These are phyloP conservation scores for Astyanax mexicanus DNA, from an alignment of 2,797 vertebrate species.

Conservation along the genomic window DNA sequence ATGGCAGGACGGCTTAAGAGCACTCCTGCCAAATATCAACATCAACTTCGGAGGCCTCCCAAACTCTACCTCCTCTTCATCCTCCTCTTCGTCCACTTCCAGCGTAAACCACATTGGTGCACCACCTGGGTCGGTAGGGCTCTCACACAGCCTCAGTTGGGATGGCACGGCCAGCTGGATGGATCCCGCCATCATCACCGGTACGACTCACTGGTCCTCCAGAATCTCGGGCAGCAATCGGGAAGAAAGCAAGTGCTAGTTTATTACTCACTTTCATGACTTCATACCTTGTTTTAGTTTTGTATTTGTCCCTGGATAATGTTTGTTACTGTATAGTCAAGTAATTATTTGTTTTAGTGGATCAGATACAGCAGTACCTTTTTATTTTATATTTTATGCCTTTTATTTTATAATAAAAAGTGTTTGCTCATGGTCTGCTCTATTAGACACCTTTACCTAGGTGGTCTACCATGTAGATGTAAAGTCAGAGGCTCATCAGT, in stretches of 20 bases:
- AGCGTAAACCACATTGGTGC: slow-evolving; percentile 97
- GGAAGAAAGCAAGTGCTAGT: background rate
- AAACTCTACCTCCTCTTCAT: slow-evolving; percentile 87
- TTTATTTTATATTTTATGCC: too few species aligned
- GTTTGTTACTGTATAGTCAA: too few species aligned
- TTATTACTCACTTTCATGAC: background rate
- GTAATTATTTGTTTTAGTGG: too few species aligned
- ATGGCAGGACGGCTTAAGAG: slow-evolving; percentile 95
- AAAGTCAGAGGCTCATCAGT: too few species aligned
- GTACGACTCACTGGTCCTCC: slow-evolving; percentile 71
- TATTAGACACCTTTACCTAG: too few species aligned
- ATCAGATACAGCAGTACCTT: too few species aligned
- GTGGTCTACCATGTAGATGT: too few species aligned
- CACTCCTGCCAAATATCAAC: slow-evolving; percentile 99
- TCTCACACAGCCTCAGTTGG: slow-evolving; percentile 97
- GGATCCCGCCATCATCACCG: slow-evolving; percentile 99
- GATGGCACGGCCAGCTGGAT: slow-evolving; percentile 98
- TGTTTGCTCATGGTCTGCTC: too few species aligned
- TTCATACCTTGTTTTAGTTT: too few species aligned
- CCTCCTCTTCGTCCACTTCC: slow-evolving; percentile 88
- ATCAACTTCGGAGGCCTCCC: slow-evolving; percentile 99
- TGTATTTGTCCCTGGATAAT: too few species aligned
- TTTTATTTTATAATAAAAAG: too few species aligned
- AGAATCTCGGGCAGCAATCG: background rate
- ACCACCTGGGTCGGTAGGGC: slow-evolving; percentile 83